phyloP scores from a whole-genome alignment of 2,113 vertebrate genomes.

The Zosterops japonicus region DNA sequence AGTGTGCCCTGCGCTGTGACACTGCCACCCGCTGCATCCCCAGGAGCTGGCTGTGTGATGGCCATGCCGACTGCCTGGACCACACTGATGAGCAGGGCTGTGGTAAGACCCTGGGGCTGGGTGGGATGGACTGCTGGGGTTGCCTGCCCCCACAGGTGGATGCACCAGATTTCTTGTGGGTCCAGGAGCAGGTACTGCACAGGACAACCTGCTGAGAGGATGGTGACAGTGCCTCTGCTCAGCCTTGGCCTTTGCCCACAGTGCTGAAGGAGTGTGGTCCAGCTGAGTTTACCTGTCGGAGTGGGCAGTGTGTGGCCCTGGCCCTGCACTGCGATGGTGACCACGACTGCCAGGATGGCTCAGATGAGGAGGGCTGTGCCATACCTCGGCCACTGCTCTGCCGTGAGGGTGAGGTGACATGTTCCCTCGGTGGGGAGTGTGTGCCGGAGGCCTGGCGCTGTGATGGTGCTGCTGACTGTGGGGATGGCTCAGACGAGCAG shows the following conservation, averaged over 20 bases:
- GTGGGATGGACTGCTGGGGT: background rate
- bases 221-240: background rate
- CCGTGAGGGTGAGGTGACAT: slow-evolving; percentile 60
- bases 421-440: slow-evolving; percentile 80
- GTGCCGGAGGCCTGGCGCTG: slow-evolving; percentile 85
- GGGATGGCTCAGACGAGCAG: slow-evolving; percentile 85
- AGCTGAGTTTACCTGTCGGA: slow-evolving; percentile 75
- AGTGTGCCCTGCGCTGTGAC: slow-evolving; percentile 80
- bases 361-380: slow-evolving; percentile 81
- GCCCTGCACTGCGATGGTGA: slow-evolving; percentile 84
- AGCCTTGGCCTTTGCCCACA: slow-evolving; percentile 2
- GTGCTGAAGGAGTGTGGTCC: slow-evolving; percentile 67
- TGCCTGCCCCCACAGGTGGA: background rate
- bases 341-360: slow-evolving; percentile 83
- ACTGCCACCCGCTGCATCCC: slow-evolving; percentile 80
- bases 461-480: slow-evolving; percentile 84
- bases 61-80: slow-evolving; percentile 84
- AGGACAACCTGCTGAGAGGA: background rate
- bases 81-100: slow-evolving; percentile 80
- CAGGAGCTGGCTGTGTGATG: slow-evolving; percentile 82
- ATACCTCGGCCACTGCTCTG: slow-evolving; percentile 70
- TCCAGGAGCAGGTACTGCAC: background rate
- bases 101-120: slow-evolving; percentile 62
- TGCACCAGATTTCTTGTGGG: background rate
- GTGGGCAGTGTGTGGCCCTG: slow-evolving; percentile 82